Evolutionary conservation across 1,140 invertebrate species (phyloP).

Genomic region (Hypothenemus hampei): DNA sequence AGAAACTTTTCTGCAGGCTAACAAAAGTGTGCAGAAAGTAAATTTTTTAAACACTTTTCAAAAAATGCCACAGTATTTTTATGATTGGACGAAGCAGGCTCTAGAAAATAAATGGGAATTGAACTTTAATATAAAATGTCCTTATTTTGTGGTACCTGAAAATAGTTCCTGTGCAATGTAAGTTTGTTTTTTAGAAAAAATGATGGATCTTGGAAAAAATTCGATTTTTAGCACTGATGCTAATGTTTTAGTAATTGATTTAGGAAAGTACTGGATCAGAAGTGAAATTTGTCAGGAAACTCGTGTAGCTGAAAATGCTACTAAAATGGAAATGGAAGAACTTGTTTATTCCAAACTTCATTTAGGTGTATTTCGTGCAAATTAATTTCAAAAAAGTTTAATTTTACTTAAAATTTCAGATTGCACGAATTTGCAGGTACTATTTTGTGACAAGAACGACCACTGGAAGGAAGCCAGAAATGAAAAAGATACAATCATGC

Average conservation of each 20-base stretch:
- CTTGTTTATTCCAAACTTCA: constrained; percentile 73
- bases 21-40: constrained; percentile 7
- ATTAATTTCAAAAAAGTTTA: background rate
- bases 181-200: constrained; percentile 32
- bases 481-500: constrained; percentile 67
- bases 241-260: constrained; percentile 67
- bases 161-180: constrained; percentile 71
- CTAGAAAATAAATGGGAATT: constrained; percentile 59
- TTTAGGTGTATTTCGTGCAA: constrained; percentile 40
- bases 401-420: constrained; percentile 37
- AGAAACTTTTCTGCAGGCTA: constrained; percentile 59
- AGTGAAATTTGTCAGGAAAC: constrained; percentile 70
- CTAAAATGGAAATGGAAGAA: constrained; percentile 78
- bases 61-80: constrained; percentile 38
- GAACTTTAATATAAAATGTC: constrained; percentile 71
- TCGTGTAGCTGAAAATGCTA: constrained; percentile 66
- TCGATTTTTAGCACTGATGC: constrained; percentile 48
- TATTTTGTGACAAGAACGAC: constrained; percentile 61
- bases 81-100: constrained; percentile 37
- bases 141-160: constrained; percentile 74
- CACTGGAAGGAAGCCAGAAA: constrained; percentile 70
- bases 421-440: constrained; percentile 61
- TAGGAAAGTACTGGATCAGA: constrained; percentile 64
- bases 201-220: background rate
- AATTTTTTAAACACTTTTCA: constrained; percentile 46